Base-by-base conservation (phyloP, 1,140 invertebrate species). In the Homalodisca vitripennis region DNA sequence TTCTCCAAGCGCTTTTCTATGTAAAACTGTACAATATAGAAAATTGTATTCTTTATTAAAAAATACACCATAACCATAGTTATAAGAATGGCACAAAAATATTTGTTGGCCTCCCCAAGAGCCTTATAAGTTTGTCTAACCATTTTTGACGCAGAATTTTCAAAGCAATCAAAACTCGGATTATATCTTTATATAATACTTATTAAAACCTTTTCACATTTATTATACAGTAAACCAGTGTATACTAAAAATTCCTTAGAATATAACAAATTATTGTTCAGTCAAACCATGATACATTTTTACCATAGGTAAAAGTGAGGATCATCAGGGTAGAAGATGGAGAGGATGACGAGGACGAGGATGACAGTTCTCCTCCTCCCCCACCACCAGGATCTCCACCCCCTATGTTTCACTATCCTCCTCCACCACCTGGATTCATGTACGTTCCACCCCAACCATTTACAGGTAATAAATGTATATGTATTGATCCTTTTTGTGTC, bases 351-450 rank as follows among this genome's bases (percentile, higher is more conserved):
- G 70, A 69, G 47, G 70, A 72, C 14, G 71, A 72, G 17, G 73
- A 75, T 66, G 67, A 73, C 41, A 70, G 70, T 47, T 24, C 24
- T n/a, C 62, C 68, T 17, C 74, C 74, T 17, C 73, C 74, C 22
- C 74, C 74, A 0, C 74, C 74, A 17, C 72, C 72, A n/a, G 70
- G 72, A 0, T 66, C 68, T 0, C 72, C 73, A 1, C 73, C 73
- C 2, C 72, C 72, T 1, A 67, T 66, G 51, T 69, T 66, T 27
- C 71, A 72, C 41, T 64, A 69, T 6, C 68, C 68, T 0, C 41
- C 63, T 1, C 63, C 63, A 27, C 63, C 63, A n/a, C 68, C 68
- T 6, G 65, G 65, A 1, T 67, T 30, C 29, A 53, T 67, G 46
- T 67, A 53, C 53, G 65, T 48, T 14, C 48, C 65, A 27, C 46